Evolutionary conservation across 2,113 vertebrate species (phyloP).

Genomic region (Podarcis raffonei): DNA sequence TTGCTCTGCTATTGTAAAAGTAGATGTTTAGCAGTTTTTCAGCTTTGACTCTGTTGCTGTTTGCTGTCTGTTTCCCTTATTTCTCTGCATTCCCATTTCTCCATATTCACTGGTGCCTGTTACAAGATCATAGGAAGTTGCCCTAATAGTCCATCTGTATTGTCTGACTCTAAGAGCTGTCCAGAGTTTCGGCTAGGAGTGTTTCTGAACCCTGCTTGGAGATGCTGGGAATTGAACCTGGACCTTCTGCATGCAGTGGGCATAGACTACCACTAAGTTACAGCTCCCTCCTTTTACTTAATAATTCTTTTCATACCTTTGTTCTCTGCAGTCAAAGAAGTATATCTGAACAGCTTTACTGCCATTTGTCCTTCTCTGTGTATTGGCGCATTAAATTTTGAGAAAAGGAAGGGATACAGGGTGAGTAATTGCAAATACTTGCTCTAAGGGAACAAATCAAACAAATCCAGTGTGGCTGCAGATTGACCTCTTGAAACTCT

Average conservation of each 20-base stretch:
- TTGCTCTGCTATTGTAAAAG: background rate
- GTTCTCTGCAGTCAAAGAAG: background rate
- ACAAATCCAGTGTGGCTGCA: background rate
- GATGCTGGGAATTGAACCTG: background rate
- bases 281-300: background rate
- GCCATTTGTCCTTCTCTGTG: background rate
- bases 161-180: background rate
- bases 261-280: background rate
- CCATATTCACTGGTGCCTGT: background rate
- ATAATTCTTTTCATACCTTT: background rate
- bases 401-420: background rate
- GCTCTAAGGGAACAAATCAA: background rate
- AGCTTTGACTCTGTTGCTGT: background rate
- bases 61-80: too few species aligned
- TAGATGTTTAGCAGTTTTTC: accelerated
- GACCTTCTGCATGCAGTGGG: background rate
- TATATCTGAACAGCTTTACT: accelerated
- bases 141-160: background rate
- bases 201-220: background rate
- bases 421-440: background rate
- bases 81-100: background rate
- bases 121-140: background rate
- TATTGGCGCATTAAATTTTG: background rate
- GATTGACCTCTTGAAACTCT: background rate
- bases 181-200: background rate